Evolutionary conservation across 2,888 invertebrate genomes (phyloP).

Genomic region (Macrosiphum euphorbiae): DNA sequence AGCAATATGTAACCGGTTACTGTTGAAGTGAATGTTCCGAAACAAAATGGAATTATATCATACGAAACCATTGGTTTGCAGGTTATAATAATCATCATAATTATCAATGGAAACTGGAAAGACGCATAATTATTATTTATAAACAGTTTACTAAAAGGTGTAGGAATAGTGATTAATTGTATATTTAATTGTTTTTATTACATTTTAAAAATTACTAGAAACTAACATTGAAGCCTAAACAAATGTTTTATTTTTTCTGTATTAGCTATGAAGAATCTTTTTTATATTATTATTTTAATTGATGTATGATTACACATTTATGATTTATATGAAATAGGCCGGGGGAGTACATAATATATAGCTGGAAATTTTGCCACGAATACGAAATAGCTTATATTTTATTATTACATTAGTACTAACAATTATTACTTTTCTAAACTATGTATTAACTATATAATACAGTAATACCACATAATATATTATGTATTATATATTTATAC

Average conservation of each 20-base stretch:
- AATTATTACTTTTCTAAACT: too few relatives aligned
- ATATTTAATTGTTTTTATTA: background rate
- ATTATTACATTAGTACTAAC: background rate
- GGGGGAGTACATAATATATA: too few relatives aligned
- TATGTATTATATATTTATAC: background rate
- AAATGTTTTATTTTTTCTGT: background rate
- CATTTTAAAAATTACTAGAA: background rate
- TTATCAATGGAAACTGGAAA: background rate
- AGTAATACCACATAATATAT: background rate
- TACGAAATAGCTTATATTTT: background rate
- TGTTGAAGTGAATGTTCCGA: background rate
- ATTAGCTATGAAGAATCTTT: background rate
- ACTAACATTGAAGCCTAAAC: background rate
- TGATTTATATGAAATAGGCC: background rate
- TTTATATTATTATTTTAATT: background rate
- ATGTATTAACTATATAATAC: too few relatives aligned
- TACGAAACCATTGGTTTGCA: background rate
- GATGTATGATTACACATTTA: background rate
- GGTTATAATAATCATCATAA: background rate
- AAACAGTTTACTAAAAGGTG: background rate
- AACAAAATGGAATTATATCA: background rate
- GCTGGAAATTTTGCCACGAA: background rate
- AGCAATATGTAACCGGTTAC: constrained; percentile 34
- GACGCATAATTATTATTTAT: background rate
- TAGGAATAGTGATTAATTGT: background rate